Percentiles rank a stretch among this genome's conserved stretches.
Evolutionary conservation across 2,797 vertebrate genomes (phyloP).

Genomic region (Rhinoraja longicauda): DNA sequence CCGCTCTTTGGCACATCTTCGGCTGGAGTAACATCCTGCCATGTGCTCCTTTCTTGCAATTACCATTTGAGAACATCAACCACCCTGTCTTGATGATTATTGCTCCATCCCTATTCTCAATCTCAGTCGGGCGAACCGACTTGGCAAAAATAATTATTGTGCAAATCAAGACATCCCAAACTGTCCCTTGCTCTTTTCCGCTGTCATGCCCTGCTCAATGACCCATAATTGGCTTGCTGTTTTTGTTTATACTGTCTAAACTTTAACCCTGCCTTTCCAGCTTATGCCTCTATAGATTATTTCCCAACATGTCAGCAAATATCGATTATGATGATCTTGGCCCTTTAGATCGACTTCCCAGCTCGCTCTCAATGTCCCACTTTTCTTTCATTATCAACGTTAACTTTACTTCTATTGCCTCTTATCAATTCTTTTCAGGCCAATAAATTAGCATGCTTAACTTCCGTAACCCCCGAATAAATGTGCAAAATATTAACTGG

Average conservation of each 20-base stretch:
- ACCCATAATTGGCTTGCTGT: not conserved
- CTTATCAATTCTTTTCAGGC: not conserved
- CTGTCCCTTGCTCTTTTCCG: not conserved
- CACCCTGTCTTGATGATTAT: not conserved
- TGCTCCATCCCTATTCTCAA: not conserved
- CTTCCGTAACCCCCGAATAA: not conserved
- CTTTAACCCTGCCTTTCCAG: not conserved
- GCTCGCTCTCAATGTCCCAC: no score
- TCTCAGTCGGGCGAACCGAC: not conserved
- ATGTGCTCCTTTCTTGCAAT: not conserved
- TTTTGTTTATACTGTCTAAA: not conserved
- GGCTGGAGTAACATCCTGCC: no score
- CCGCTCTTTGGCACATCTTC: not conserved
- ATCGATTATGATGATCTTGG: not conserved
- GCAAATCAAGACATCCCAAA: not conserved
- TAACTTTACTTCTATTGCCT: not conserved
- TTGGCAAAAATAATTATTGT: no score
- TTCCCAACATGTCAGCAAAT: no score
- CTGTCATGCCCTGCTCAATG: not conserved
- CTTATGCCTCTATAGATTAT: no score
- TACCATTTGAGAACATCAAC: not conserved
- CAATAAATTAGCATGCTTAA: not conserved
- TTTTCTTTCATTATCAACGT: not conserved
- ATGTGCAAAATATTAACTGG: not conserved
- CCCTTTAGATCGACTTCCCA: not conserved